A percentile compares a stretch with the other conserved stretches of the same genome.
Conservation (phyloP, 1,140 invertebrate species). For the Agrypnia vestita region DNA sequence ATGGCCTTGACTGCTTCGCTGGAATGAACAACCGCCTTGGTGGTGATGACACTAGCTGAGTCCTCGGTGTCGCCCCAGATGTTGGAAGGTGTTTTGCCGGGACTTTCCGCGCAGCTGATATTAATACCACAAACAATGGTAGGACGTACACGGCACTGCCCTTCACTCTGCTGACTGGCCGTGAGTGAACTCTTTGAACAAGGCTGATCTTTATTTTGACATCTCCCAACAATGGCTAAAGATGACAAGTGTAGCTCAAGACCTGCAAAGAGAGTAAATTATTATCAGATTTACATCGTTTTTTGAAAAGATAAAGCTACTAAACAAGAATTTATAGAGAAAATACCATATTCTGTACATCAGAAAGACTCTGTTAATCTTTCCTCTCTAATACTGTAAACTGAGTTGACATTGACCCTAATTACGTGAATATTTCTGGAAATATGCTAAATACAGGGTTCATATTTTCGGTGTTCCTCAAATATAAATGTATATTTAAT, state of each 20-base stretch:
- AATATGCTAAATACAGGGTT: too few species aligned
- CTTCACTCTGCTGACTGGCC: background rate
- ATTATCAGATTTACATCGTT: too few species aligned
- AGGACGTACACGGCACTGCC: slow-evolving; percentile 49
- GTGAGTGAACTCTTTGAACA: slow-evolving; percentile 46
- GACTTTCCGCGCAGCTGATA: slow-evolving; percentile 10
- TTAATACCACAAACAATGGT: slow-evolving; percentile 56
- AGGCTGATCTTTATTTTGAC: slow-evolving; percentile 57
- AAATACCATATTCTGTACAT: background rate
- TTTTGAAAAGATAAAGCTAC: too few species aligned
- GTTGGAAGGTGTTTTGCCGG: slow-evolving; percentile 63
- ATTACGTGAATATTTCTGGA: too few species aligned
- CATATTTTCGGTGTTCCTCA: too few species aligned
- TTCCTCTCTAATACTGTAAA: too few species aligned
- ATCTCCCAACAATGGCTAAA: slow-evolving; percentile 54
- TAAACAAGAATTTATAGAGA: too few species aligned
- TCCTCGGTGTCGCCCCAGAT: slow-evolving; percentile 64
- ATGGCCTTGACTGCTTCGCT: slow-evolving; percentile 70
- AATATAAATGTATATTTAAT: too few species aligned
- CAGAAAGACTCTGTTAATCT: too few species aligned
- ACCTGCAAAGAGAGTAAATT: slow-evolving; percentile 23
- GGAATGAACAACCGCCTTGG: slow-evolving; percentile 68
- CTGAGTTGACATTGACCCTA: too few species aligned
- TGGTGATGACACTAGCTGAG: slow-evolving; percentile 62
- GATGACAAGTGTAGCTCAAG: slow-evolving; percentile 45